Base-by-base conservation (phyloP, 2,888 invertebrate species). In the Oxycera nigricornis region DNA sequence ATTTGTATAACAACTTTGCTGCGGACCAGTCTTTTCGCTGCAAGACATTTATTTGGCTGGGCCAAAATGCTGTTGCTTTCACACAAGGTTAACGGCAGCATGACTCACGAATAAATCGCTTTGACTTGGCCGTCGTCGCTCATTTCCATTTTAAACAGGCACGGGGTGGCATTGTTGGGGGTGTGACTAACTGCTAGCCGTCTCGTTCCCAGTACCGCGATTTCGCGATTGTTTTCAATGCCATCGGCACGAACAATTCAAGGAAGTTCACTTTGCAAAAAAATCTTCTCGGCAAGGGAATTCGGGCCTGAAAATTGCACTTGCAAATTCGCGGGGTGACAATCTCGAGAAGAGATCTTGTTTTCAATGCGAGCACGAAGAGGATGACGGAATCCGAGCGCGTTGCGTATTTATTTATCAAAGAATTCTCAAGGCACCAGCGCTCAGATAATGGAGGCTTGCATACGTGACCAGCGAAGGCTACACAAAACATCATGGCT, bases 211-310 rank as follows among this genome's bases (percentile, higher is more conserved):
- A n/a, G n/a, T n/a, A n/a, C n/a, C n/a, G 11, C 55, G 24, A 24
- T 55, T 22, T 55, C 20, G 20, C 24, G 55, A 55, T 24, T 20
- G 4, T 4, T 24, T 24, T 55, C 55, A 55, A 55, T 55, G 55
- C 20, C 55, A 22, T 55, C 55, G n/a, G 22, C 55, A 1, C 55
- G 11, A n/a, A 4, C 59, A 59, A 59, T 59, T 59, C 59, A 59
- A 59, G 59, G 59, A 59, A 59, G 59, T 28, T 59, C 59, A 59
- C n/a, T n/a, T n/a, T n/a, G n/a, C n/a, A n/a, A n/a, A n/a, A n/a
- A n/a, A 59, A 59, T 28, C 4, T 14, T 30, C 11, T 59, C 30
- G 59, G 22, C 59, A 28, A 59, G 59, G 59, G 17, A 59, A 59
- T 22, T 55, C 20, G 7, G 20, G 14, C 55, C 9, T 6, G 6